phyloP scores from a whole-genome alignment of 2,797 vertebrate genomes.

The Merluccius polli region DNA sequence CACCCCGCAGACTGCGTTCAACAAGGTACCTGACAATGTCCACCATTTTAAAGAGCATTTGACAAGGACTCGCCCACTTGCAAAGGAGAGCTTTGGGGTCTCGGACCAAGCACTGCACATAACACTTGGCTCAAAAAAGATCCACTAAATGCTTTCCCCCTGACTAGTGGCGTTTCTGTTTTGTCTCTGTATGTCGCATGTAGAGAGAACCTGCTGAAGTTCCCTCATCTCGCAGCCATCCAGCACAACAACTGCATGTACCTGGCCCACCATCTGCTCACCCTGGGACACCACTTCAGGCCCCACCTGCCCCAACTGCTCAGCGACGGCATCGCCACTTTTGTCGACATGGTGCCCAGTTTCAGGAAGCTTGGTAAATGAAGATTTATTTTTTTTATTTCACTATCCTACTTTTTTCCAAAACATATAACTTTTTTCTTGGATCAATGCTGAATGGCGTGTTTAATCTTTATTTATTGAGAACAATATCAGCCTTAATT shows the following conservation, averaged over 20 bases:
- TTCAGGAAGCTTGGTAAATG: conserved; percentile 88
- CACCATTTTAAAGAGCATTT: background rate
- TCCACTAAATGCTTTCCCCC: background rate
- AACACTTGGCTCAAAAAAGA: background rate
- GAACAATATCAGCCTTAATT: no score
- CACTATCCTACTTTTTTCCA: no score
- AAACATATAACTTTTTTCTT: no score
- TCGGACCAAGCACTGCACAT: background rate
- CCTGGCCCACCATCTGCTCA: conserved; percentile 92
- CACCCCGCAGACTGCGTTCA: background rate
- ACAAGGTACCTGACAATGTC: background rate
- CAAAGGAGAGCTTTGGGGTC: background rate
- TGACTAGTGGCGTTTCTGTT: background rate
- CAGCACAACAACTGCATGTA: conserved; percentile 99
- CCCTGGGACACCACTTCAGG: conserved; percentile 89
- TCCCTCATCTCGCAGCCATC: conserved; percentile 93
- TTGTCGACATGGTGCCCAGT: conserved; percentile 91
- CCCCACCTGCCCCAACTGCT: conserved; percentile 75
- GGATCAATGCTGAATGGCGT: no score
- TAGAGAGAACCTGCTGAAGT: conserved; percentile 92
- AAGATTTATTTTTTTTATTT: no score
- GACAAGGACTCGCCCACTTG: background rate
- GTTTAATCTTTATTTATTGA: no score
- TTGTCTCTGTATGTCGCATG: background rate
- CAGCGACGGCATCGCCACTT: conserved; percentile 78